These are phyloP conservation scores for Daktulosphaira vitifoliae DNA, from an alignment of 1,140 invertebrate species.

Conservation along the genomic window DNA sequence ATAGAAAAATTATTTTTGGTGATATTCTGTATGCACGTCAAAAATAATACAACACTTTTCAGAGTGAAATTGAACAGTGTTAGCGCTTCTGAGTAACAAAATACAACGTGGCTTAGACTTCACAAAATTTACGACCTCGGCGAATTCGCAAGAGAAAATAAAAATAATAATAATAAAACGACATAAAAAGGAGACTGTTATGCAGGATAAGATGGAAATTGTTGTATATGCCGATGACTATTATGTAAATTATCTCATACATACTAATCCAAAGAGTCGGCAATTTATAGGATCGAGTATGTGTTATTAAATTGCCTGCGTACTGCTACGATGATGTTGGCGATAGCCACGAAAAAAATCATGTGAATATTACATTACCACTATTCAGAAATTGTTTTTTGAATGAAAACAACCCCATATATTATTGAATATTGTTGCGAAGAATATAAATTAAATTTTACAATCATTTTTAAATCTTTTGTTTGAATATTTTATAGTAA, in stretches of 20 bases:
- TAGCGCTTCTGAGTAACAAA: too few relatives aligned
- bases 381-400: constrained; percentile 9
- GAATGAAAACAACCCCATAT: not conserved
- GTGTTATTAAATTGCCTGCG: constrained; percentile 17
- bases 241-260: constrained; percentile 33
- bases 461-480: too few relatives aligned
- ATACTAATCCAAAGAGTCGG: constrained; percentile 27
- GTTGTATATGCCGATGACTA: constrained; percentile 6
- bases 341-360: not conserved
- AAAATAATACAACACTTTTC: too few relatives aligned
- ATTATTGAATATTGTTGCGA: too few relatives aligned
- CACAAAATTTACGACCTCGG: constrained; percentile 18
- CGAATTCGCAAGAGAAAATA: not conserved
- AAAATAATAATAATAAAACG: not conserved
- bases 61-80: too few relatives aligned
- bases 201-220: constrained; percentile 18
- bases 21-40: too few relatives aligned
- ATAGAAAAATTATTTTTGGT: too few relatives aligned
- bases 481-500: too few relatives aligned
- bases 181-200: not conserved
- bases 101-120: constrained; percentile 7
- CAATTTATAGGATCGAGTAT: constrained; percentile 10
- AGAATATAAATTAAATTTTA: too few relatives aligned
- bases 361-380: too few relatives aligned
- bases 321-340: not conserved